Evolutionary conservation across 2,888 invertebrate genomes (phyloP).

Genomic region (Cybosia mesomella): DNA sequence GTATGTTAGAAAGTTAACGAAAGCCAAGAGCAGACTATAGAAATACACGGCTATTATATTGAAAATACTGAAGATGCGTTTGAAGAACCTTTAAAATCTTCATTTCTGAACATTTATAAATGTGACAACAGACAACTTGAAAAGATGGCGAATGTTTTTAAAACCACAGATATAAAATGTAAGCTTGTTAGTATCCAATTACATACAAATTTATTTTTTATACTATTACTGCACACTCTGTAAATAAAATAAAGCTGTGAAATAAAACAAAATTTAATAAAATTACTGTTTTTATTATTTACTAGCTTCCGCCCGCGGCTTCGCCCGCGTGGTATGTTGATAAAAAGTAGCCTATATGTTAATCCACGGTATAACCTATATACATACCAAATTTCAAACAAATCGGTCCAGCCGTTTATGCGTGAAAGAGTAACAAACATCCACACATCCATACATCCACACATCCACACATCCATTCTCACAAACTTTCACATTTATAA

Average conservation of each 20-base stretch:
- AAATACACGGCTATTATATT: constrained; percentile 16
- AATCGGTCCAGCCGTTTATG: no score
- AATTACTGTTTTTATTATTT: no score
- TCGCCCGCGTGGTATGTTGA: no score
- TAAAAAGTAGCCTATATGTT: no score
- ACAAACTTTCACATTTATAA: no score
- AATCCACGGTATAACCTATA: no score
- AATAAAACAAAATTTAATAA: not conserved
- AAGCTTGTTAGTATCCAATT: constrained; percentile 4
- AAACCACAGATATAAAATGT: constrained; percentile 2
- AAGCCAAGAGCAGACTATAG: constrained; percentile 12
- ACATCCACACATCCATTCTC: no score
- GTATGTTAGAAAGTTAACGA: constrained; percentile 13
- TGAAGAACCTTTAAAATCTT: constrained; percentile 23
- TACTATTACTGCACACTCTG: constrained; percentile 17
- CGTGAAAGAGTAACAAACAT: no score
- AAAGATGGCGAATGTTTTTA: not conserved
- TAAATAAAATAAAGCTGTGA: not conserved
- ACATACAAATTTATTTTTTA: constrained; percentile 12
- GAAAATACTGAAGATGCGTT: constrained; percentile 20
- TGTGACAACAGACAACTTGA: constrained; percentile 1
- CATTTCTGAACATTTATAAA: constrained; percentile 20
- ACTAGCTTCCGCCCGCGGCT: no score
- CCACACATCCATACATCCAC: no score
- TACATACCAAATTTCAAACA: no score